Percentiles rank a stretch among this genome's conserved stretches.
Evolutionary conservation across 1,140 invertebrate genomes (phyloP).

Genomic region (Adoxophyes honmai): DNA sequence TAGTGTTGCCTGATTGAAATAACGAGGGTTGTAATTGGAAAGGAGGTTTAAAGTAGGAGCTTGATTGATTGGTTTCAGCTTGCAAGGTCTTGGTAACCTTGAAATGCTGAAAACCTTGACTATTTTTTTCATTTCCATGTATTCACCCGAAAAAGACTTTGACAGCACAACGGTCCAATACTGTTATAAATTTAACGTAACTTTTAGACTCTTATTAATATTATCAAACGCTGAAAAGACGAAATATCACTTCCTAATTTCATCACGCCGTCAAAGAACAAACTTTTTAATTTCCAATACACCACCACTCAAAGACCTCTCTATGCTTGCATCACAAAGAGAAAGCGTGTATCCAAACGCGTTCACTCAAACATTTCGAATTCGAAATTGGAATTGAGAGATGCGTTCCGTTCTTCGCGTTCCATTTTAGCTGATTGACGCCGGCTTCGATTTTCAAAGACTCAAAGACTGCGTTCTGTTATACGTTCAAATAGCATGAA

Average conservation of each 20-base stretch:
- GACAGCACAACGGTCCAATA: too few species aligned
- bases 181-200: too few species aligned
- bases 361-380: slow-evolving; percentile 45
- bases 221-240: too few species aligned
- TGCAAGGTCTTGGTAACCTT: neutral
- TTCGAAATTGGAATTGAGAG: slow-evolving; percentile 55
- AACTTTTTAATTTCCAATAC: too few species aligned
- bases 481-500: slow-evolving; percentile 41
- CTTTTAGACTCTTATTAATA: too few species aligned
- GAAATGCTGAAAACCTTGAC: neutral
- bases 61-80: slow-evolving; percentile 69
- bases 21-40: slow-evolving; percentile 63
- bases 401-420: slow-evolving; percentile 46
- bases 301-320: too few species aligned
- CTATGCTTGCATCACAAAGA: slow-evolving; percentile 33
- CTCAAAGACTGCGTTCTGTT: slow-evolving; percentile 52
- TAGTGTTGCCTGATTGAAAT: slow-evolving; percentile 64
- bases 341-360: slow-evolving; percentile 33
- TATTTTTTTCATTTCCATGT: too few species aligned
- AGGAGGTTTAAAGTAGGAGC: slow-evolving; percentile 56
- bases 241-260: too few species aligned
- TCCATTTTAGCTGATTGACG: slow-evolving; percentile 63
- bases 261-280: too few species aligned
- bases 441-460: slow-evolving; percentile 52
- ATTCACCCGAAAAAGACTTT: too few species aligned